These are phyloP conservation scores for Ophion ventricosus DNA, from an alignment of 2,888 invertebrate species.

Conservation along the genomic window DNA sequence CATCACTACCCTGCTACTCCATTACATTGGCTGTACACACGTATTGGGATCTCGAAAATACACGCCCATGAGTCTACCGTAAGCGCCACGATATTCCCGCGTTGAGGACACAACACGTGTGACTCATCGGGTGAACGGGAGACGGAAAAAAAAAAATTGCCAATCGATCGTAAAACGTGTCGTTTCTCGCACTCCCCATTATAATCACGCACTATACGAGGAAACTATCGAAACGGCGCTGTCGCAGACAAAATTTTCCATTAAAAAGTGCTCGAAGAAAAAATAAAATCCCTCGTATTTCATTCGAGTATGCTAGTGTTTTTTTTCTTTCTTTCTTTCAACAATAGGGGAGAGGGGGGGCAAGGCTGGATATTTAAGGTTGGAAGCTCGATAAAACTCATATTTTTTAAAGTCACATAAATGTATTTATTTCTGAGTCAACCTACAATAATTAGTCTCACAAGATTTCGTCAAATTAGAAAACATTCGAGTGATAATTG, in stretches of 20 bases:
- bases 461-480: too few relatives aligned
- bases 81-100: conserved; percentile 33
- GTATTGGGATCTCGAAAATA: conserved; percentile 4
- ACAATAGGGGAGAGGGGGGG: too few relatives aligned
- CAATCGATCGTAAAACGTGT: conserved; percentile 77
- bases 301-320: not conserved
- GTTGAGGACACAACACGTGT: conserved; percentile 60
- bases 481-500: too few relatives aligned
- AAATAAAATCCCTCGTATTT: not conserved
- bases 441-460: too few relatives aligned
- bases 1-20: conserved; percentile 23
- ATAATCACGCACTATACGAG: conserved; percentile 34
- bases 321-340: not conserved
- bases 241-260: not conserved
- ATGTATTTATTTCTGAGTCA: too few relatives aligned
- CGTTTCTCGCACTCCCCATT: conserved; percentile 52
- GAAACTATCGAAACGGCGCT: not conserved
- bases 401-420: too few relatives aligned
- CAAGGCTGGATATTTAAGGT: too few relatives aligned
- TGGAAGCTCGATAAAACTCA: too few relatives aligned
- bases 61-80: conserved; percentile 13
- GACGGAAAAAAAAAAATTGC: conserved; percentile 79
- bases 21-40: conserved; percentile 19
- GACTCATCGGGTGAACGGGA: conserved; percentile 61
- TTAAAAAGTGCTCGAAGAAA: not conserved